Evolutionary conservation across 1,140 invertebrate species (phyloP), one percentile per base, ranked within the genome.

Genomic region (Choristoneura fumiferana): DNA sequence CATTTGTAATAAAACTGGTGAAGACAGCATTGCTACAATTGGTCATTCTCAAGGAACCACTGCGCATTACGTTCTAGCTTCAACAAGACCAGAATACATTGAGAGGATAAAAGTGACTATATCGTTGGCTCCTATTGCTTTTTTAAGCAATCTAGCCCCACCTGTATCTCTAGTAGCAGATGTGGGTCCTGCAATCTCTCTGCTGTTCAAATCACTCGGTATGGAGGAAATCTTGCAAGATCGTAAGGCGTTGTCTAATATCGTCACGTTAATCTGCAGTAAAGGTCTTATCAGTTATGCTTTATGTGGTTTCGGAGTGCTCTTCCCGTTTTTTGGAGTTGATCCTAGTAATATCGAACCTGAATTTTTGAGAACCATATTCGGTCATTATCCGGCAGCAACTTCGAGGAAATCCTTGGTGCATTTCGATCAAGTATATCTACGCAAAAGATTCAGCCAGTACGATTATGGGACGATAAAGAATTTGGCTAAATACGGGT

Each of bases 11-110:
- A 35, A 53, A 36, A 89, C 86, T 0, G 76, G 76, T 0, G 75
- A 83, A 8, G 58, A 79, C 18, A 64, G 87, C 57, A 53, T 93
- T 36, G 70, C 82, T 58, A 93, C 92, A 65, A 75, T 93, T 8
- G 93, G 92, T 0, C 91, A 93, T 60, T 87, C 82, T 6, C 91
- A 93, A 81, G 94, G 94, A 35, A 94, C 93, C 0, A 90, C 91
- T n/a, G 81, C 90, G 9, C 92, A 92, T 65, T 92, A 90, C 66
- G 91, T 64, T 0, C 73, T 93, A 56, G 75, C 90, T 57, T 91
- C 91, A 5, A 73, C 80, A 12, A 82, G 82, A 34, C 91, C 92
- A 0, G 84, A 92, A 54, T 94, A 93, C 65, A 91, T 92, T 57
- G 64, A 90, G 17, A 93, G 92, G 83, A 90, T 93, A 37, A 73